Evolutionary conservation across 2,797 vertebrate genomes (phyloP).

Genomic region (Pangasius mekongensis): DNA sequence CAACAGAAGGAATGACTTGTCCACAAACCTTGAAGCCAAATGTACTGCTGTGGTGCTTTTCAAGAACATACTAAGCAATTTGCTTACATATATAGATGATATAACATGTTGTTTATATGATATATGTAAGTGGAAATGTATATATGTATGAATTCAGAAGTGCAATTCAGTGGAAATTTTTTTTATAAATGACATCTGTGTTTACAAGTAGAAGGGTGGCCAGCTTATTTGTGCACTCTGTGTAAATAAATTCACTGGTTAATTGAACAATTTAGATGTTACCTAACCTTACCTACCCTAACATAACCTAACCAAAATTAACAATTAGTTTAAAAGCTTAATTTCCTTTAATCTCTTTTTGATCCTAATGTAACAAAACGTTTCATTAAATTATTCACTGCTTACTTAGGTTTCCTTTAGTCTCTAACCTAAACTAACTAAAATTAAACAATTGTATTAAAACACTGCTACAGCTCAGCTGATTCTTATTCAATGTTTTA

Average conservation of each 20-base stretch:
- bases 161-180: background rate
- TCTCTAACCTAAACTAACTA: background rate
- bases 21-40: background rate
- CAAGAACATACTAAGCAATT: background rate
- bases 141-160: background rate
- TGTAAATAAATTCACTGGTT: background rate
- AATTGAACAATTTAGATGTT: background rate
- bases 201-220: background rate
- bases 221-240: background rate
- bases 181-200: background rate
- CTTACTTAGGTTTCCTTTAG: background rate
- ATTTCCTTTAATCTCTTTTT: background rate
- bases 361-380: background rate
- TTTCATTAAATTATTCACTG: background rate
- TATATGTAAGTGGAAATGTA: background rate
- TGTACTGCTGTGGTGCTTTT: background rate
- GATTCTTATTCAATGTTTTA: background rate
- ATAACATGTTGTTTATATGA: background rate
- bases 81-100: background rate
- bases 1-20: conserved; percentile 23
- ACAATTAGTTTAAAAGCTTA: background rate
- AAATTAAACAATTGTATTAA: background rate
- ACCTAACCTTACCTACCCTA: background rate
- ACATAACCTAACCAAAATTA: background rate
- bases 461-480: background rate